phyloP scores from a whole-genome alignment of 1,140 invertebrate genomes.

The Pantala flavescens region DNA sequence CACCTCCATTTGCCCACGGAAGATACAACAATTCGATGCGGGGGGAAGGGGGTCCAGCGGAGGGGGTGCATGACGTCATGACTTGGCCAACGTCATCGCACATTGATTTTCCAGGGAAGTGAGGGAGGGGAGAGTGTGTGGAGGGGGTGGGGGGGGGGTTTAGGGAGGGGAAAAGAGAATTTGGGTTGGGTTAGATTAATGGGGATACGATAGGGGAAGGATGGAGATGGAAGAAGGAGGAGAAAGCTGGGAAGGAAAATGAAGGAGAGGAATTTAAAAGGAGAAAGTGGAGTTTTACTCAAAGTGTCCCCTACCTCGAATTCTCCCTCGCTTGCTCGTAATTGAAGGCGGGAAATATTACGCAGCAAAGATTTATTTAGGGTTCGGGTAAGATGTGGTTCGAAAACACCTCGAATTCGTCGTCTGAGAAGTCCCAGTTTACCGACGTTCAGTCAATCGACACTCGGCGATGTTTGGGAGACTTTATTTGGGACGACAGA shows the following conservation, averaged over 20 bases:
- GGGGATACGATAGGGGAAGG: not conserved
- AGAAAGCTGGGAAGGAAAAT: not conserved
- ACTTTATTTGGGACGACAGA: too few species aligned
- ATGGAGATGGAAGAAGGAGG: not conserved
- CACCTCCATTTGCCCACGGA: too few species aligned
- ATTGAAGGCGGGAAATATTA: too few species aligned
- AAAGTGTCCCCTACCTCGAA: too few species aligned
- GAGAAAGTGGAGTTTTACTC: too few species aligned
- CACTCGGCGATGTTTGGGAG: too few species aligned
- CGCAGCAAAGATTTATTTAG: too few species aligned
- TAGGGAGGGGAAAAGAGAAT: not conserved
- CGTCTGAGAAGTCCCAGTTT: too few species aligned
- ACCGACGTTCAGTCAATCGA: too few species aligned
- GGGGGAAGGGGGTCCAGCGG: not conserved
- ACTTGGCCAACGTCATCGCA: not conserved
- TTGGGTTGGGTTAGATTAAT: not conserved
- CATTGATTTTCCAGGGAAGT: not conserved
- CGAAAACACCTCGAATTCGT: too few species aligned
- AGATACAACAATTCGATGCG: not conserved
- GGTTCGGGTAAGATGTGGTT: too few species aligned
- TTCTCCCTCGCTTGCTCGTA: too few species aligned
- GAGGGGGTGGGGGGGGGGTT: not conserved
- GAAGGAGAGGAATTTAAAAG: not conserved
- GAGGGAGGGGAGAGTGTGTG: not conserved
- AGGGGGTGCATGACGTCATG: not conserved